Evolutionary conservation across 64 coral and sea anemone genomes (phyloP).

Genomic region (Pocillopora damicornis): DNA sequence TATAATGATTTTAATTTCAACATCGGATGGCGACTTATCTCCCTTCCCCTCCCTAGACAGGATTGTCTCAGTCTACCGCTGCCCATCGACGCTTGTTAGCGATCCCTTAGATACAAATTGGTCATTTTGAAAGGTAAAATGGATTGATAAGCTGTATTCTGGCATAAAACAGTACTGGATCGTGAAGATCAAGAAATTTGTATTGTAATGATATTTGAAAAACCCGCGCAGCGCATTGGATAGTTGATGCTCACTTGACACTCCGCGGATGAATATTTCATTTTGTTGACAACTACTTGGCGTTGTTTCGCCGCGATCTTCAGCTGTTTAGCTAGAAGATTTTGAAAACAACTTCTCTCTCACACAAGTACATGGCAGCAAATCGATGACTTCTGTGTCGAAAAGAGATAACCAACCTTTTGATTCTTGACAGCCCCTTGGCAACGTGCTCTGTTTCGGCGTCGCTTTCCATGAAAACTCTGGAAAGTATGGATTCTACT

Average conservation of each 20-base stretch:
- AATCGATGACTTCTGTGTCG: background rate
- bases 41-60: background rate
- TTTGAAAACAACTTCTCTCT: background rate
- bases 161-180: background rate
- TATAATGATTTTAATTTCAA: background rate
- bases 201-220: background rate
- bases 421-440: constrained; percentile 10
- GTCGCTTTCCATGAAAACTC: background rate
- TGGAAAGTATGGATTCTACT: background rate
- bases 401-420: constrained; percentile 4
- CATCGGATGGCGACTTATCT: background rate
- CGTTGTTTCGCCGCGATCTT: background rate
- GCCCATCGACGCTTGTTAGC: background rate
- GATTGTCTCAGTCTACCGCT: background rate
- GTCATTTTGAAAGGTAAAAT: background rate
- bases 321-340: background rate
- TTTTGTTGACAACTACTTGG: background rate
- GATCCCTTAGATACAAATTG: too few species aligned
- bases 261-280: background rate
- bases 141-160: background rate
- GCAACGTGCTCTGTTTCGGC: constrained; percentile 2
- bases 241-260: background rate
- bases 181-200: background rate
- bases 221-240: background rate
- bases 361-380: background rate